These are phyloP conservation scores for Brenthis daphne DNA, from an alignment of 2,888 invertebrate genomes.

Conservation along the genomic window DNA sequence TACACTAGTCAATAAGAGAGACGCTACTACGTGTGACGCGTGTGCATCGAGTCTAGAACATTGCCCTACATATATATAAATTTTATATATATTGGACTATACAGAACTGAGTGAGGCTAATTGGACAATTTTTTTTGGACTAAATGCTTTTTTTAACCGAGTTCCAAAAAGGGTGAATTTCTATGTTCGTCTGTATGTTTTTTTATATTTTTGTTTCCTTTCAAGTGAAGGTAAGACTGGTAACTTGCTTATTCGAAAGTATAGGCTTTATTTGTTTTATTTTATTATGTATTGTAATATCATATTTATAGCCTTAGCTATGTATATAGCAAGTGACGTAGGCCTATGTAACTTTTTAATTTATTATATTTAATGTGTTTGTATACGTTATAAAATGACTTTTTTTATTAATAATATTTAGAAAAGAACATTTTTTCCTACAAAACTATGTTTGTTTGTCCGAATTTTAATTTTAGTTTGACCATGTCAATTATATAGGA, in stretches of 20 bases:
- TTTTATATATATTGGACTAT: conserved; percentile 14
- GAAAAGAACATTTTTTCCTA: too few species aligned
- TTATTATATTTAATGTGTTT: background rate
- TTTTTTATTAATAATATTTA: background rate
- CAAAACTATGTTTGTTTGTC: too few species aligned
- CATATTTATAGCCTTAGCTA: background rate
- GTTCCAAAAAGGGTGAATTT: too few species aligned
- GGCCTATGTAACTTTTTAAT: conserved; percentile 11
- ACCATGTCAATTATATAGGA: conserved; percentile 21
- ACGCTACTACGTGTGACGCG: conserved; percentile 85
- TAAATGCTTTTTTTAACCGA: too few species aligned
- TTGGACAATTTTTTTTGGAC: background rate
- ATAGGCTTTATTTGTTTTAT: background rate
- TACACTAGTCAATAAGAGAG: conserved; percentile 88
- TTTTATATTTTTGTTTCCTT: background rate
- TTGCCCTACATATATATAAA: conserved; percentile 89
- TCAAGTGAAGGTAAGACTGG: background rate
- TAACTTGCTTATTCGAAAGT: background rate
- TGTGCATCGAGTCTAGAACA: conserved; percentile 86
- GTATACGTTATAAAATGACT: background rate
- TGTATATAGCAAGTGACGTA: background rate
- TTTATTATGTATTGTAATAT: background rate
- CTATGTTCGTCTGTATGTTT: background rate
- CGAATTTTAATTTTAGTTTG: background rate
- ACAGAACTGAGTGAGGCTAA: background rate